Percentiles rank a stretch among this genome's conserved stretches.
phyloP scores from a whole-genome alignment of 2,888 invertebrate genomes.

The Formica aserva region DNA sequence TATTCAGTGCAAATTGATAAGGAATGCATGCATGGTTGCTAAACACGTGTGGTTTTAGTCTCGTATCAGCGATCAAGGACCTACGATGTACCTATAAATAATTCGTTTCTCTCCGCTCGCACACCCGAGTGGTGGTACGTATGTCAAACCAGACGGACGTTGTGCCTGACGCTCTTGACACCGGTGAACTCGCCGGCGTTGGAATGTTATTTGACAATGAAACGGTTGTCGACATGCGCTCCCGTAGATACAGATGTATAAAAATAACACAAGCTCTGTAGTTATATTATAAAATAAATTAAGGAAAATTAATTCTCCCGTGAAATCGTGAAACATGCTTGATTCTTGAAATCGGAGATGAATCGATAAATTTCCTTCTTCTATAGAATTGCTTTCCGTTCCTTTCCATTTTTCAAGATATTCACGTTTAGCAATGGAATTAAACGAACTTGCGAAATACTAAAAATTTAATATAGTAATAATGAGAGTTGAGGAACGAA shows the following conservation, averaged over 20 bases:
- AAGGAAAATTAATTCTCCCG: neutral
- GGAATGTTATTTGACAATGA: conserved; percentile 37
- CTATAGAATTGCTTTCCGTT: neutral
- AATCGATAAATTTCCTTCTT: neutral
- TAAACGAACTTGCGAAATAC: neutral
- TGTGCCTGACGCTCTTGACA: conserved; percentile 67
- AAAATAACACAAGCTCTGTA: neutral
- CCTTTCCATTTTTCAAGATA: neutral
- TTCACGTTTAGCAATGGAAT: neutral
- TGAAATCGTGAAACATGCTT: neutral
- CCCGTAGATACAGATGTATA: neutral
- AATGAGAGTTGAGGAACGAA: neutral
- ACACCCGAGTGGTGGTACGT: conserved; percentile 53
- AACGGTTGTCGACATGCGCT: neutral
- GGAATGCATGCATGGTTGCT: conserved; percentile 57
- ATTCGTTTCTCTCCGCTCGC: conserved; percentile 68
- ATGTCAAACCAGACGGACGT: conserved; percentile 37
- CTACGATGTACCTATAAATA: conserved; percentile 78
- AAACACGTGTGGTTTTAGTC: conserved; percentile 21
- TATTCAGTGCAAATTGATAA: conserved; percentile 51
- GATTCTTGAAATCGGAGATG: neutral
- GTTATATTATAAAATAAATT: neutral
- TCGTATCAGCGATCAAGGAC: conserved; percentile 77
- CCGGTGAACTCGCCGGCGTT: conserved; percentile 38
- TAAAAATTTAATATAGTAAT: neutral